phyloP scores from a whole-genome alignment of 2,113 vertebrate genomes.

The Catharus fuscescens region DNA sequence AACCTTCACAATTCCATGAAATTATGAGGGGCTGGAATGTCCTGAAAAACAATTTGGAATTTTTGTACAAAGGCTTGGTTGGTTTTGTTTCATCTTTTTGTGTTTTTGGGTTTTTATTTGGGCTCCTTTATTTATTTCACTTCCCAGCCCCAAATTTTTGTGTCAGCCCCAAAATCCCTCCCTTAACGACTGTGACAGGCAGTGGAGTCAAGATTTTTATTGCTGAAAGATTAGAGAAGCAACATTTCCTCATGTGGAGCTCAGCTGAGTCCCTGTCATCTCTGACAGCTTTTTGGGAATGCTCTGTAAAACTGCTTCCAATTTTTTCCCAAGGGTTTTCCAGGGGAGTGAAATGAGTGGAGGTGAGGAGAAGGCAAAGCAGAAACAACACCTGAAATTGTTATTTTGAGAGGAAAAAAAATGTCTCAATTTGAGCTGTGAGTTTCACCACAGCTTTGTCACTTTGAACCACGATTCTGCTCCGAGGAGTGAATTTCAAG shows the following conservation, averaged over 20 bases:
- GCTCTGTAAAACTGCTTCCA: background rate
- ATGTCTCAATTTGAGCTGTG: background rate
- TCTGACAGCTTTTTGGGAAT: background rate
- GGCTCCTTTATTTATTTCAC: background rate
- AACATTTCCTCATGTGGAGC: background rate
- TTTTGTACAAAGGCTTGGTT: accelerated
- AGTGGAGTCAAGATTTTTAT: accelerated
- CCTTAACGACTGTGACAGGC: background rate
- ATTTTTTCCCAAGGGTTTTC: background rate
- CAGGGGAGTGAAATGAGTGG: background rate
- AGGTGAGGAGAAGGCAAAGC: background rate
- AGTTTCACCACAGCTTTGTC: background rate
- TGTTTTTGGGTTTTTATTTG: background rate
- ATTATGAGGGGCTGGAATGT: background rate
- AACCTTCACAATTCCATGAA: accelerated
- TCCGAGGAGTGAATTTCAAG: background rate
- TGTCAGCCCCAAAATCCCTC: background rate
- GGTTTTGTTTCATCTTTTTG: accelerated
- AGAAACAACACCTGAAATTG: background rate
- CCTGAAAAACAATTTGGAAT: accelerated
- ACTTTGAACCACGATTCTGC: accelerated
- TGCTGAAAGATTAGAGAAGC: background rate
- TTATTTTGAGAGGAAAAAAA: background rate
- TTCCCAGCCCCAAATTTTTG: background rate
- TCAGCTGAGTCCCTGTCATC: accelerated